Evolutionary conservation across 2,113 vertebrate genomes (phyloP).

Genomic region (Nycticorax nycticorax): DNA sequence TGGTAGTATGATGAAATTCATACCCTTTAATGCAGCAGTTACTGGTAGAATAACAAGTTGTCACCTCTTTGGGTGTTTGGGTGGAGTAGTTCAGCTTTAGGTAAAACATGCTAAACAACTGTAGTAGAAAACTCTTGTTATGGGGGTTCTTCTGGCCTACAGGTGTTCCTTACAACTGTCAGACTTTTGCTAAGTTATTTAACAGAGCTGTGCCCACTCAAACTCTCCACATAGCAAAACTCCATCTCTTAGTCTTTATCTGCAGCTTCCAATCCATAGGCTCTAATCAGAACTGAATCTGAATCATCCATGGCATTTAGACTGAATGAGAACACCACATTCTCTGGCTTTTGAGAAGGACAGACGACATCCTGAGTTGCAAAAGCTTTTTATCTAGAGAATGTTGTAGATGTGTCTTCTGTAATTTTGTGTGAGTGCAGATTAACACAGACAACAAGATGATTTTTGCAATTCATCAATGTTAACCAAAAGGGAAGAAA

Average conservation of each 20-base stretch:
- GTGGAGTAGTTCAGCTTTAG: neutral
- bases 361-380: neutral
- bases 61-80: neutral
- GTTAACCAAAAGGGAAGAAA: neutral
- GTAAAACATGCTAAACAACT: neutral
- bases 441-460: neutral
- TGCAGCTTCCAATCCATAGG: neutral
- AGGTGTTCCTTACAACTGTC: neutral
- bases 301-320: neutral
- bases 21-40: neutral
- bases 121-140: neutral
- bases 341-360: neutral
- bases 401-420: neutral
- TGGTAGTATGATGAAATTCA: neutral
- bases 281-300: neutral
- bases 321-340: neutral
- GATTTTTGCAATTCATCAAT: neutral
- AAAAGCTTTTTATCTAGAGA: neutral
- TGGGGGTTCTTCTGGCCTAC: neutral
- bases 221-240: neutral
- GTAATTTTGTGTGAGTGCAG: neutral
- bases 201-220: neutral
- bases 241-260: neutral
- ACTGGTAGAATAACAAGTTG: neutral
- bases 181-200: neutral